Evolutionary conservation across 2,888 invertebrate species (phyloP), one percentile per base, ranked within the genome.

Genomic region (Abrostola tripartita): DNA sequence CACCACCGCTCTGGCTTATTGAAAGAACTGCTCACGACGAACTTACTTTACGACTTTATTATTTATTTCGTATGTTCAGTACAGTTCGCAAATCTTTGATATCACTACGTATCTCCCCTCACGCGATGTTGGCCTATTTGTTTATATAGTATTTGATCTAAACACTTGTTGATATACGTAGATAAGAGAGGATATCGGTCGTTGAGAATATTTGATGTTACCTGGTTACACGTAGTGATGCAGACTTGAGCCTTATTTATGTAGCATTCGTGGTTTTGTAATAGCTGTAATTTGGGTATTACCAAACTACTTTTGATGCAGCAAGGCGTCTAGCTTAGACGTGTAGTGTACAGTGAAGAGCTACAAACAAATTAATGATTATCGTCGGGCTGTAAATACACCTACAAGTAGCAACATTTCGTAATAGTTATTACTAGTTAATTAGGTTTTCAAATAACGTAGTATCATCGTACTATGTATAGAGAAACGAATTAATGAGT

Each of bases 111-210:
- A 69, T 74, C 70, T 71, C 75, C 65, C 62, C 64, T 68, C 44
- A 47, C 53, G 58, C 56, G 59, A 55, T 76, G 56, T 64, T 56
- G 47, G 63, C 50, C 38, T 61, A 58, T 66, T 70, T 79, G 75
- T 79, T 75, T 77, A 79, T 65, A 55, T 68, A 64, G 58, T 55
- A 52, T 71, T 69, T 66, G 74, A 63, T 73, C 66, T 47, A 68
- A 69, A 72, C 51, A 59, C 44, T 53, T 65, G 60, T 78, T 74
- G 68, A 73, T 61, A 68, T 50, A 40, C 44, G 4, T 8, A 57
- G 74, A 74, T 78, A 65, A 62, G 59, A 47, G 38, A 44, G 37
- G 38, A 59, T 61, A 76, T 38, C 52, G 12, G 54, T 50, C 37
- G 58, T 42, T 65, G 58, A 58, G 67, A 61, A 53, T 56, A 51